Percentiles rank a stretch among this genome's conserved stretches.
Evolutionary conservation across 2,888 invertebrate genomes (phyloP).

Genomic region (Polymixis lichenea): DNA sequence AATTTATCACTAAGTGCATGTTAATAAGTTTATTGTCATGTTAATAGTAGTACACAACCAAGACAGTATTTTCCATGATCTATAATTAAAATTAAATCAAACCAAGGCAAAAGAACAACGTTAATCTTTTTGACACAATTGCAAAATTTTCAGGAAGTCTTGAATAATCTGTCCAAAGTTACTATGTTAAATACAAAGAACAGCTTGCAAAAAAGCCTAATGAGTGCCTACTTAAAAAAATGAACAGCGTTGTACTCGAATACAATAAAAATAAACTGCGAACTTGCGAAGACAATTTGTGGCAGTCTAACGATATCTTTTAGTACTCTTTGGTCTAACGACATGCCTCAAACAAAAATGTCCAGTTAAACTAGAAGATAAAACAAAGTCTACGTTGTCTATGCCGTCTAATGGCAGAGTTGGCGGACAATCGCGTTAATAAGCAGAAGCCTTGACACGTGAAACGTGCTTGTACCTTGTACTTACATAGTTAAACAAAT

Average conservation of each 20-base stretch:
- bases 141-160: background rate
- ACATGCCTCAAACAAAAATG: no score
- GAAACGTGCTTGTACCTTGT: constrained; percentile 45
- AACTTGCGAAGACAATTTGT: no score
- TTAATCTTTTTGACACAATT: background rate
- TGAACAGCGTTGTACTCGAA: background rate
- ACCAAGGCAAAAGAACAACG: background rate
- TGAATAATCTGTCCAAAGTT: background rate
- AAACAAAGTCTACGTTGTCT: constrained; percentile 11
- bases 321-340: no score
- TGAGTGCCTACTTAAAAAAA: constrained; percentile 14
- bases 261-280: background rate
- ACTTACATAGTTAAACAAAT: constrained; percentile 38
- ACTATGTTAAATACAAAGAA: background rate
- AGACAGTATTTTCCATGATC: background rate
- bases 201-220: background rate
- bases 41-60: background rate
- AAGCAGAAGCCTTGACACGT: constrained; percentile 60
- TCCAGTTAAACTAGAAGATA: background rate
- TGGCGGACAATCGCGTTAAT: constrained; percentile 33
- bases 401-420: constrained; percentile 22
- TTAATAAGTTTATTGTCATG: constrained; percentile 6
- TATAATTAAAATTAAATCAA: background rate
- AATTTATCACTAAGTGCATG: background rate
- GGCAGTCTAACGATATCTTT: no score